Conservation (phyloP, 2,113 vertebrate species). For the Jacana jacana region DNA sequence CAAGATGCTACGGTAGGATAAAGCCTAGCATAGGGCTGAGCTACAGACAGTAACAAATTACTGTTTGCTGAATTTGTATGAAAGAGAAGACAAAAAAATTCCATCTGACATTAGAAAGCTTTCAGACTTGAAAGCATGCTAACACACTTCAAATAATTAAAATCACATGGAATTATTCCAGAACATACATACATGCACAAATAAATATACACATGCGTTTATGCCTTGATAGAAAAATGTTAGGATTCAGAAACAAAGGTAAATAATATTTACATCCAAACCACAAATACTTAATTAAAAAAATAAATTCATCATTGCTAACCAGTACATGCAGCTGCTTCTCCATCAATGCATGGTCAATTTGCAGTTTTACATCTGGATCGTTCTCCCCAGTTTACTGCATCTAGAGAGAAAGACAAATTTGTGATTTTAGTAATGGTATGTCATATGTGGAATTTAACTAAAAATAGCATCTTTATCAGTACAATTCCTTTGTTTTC, state of each 20-base stretch:
- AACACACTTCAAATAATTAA: not conserved
- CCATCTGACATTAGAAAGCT: not conserved
- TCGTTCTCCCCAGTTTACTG: not conserved
- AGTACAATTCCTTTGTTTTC: not conserved
- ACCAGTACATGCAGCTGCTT: slow-evolving; percentile 22
- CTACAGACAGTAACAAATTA: not conserved
- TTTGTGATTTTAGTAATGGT: not conserved
- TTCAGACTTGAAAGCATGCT: not conserved
- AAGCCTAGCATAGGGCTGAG: not conserved
- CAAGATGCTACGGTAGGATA: not conserved
- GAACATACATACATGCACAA: not conserved
- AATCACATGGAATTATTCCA: not conserved
- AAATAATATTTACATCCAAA: not conserved
- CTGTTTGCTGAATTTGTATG: not conserved
- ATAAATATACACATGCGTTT: not conserved
- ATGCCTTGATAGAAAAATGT: not conserved
- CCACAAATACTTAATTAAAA: not conserved
- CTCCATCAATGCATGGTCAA: not conserved
- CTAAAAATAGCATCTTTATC: not conserved
- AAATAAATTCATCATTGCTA: slow-evolving; percentile 11
- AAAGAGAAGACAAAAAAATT: not conserved
- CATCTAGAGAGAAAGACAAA: slow-evolving; percentile 42
- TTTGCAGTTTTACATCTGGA: not conserved
- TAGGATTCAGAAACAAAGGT: not conserved
- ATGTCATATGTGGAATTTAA: not conserved